Conservation (phyloP, 2,797 vertebrate genomes). For the Odontamblyopus lacepedii region DNA sequence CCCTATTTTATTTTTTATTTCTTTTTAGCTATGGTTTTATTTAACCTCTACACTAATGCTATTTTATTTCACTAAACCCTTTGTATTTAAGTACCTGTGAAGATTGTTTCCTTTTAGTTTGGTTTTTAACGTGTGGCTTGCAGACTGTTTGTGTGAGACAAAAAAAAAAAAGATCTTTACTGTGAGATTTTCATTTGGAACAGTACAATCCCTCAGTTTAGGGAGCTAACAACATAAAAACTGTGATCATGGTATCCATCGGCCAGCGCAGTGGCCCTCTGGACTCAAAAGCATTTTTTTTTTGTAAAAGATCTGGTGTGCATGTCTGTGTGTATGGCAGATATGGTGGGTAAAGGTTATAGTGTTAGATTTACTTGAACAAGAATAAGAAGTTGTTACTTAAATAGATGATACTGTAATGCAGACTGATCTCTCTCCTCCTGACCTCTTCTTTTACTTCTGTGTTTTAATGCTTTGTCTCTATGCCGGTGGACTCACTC, state of each 20-base stretch:
- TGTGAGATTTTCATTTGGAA: slow-evolving; percentile 41
- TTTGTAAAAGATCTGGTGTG: slow-evolving; percentile 24
- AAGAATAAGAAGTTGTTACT: slow-evolving; percentile 66
- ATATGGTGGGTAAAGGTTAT: slow-evolving; percentile 43
- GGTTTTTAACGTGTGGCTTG: slow-evolving; percentile 47
- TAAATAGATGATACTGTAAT: slow-evolving; percentile 72
- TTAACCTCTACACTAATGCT: slow-evolving; percentile 70
- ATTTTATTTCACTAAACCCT: slow-evolving; percentile 70
- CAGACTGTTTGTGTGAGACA: slow-evolving; percentile 23
- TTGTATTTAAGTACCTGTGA: slow-evolving; percentile 78
- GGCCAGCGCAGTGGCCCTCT: slow-evolving; percentile 9
- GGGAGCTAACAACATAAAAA: slow-evolving; percentile 11
- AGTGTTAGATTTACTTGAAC: slow-evolving; percentile 79
- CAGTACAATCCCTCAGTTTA: slow-evolving; percentile 24
- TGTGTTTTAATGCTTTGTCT: slow-evolving; percentile 81
- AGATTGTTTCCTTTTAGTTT: slow-evolving; percentile 52
- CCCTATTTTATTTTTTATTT: slow-evolving; percentile 67
- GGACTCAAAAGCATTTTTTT: slow-evolving; percentile 7
- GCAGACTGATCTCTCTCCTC: slow-evolving; percentile 73
- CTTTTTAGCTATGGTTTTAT: slow-evolving; percentile 56
- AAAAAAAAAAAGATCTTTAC: slow-evolving; percentile 8
- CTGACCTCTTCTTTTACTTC: slow-evolving; percentile 75
- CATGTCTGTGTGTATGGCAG: slow-evolving; percentile 18
- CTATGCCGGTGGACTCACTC: slow-evolving; percentile 78
- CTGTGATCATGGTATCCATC: slow-evolving; percentile 16